Evolutionary conservation across 2,797 vertebrate species (phyloP), one percentile per base, ranked within the genome.

Genomic region (Nothura maculosa): DNA sequence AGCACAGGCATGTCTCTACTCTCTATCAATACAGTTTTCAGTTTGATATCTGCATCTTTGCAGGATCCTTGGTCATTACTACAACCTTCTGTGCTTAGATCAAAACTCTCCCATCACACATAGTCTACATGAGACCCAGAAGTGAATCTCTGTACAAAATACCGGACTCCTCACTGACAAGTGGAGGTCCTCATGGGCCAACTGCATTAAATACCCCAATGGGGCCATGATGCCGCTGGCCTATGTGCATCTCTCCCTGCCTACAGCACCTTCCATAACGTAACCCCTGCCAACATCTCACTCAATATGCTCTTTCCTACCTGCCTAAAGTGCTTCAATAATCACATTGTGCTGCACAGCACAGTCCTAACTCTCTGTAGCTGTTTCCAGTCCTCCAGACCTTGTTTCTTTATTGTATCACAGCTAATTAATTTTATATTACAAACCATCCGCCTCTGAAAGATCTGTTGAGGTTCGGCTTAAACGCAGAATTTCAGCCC

Each of bases 391-490:
- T 81, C 62, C 8, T 14, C 24, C 47, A 48, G 47, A 12, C 73
- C 72, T 75, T 50, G 45, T 83, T 93, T 93, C 78, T 88, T 50
- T 43, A 18, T 27, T 87, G 38, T 52, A 85, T 66, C 69, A 81
- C 0, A 25, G 88, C 15, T 90, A 90, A 93, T 94, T 94, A 83
- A 82, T 93, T 89, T 92, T 87, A 15, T 78, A 83, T 75, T 78
- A 83, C 34, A 85, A 93, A 32, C 16, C 76, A 87, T 25, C 7
- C 50, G 89, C 42, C 77, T 92, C 54, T 58, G 42, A 85, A 92
- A 80, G 69, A 92, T 68, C 22, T 82, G 45, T 62, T 38, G 32
- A 85, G 28, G 62, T 87, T 82, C 34, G 66, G 25, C 69, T 79
- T 81, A 90, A 84, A 91, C 66, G 45, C 11, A 88, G 75, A 81